Evolutionary conservation across 2,113 vertebrate species (phyloP), one percentile per base, ranked within the genome.

Genomic region (Tragelaphus buxtoni): DNA sequence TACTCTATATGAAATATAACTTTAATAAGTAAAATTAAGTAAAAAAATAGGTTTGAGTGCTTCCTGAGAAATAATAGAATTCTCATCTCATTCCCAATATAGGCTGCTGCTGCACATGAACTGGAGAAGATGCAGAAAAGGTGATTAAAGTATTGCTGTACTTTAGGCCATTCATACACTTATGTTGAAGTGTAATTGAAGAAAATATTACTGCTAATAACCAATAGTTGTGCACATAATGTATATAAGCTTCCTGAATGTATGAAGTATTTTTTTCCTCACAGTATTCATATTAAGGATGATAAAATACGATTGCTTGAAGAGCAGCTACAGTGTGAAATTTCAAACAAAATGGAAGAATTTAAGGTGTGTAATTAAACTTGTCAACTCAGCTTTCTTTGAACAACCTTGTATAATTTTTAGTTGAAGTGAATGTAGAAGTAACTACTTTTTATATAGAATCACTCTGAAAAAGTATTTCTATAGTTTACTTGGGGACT

Each of bases 101-200:
- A 99, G 99, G 98, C 98, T 97, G 97, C 97, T 97, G 97, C 98
- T 95, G 98, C 98, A 85, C 98, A 98, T 95, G 98, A 98, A 93
- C 95, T 99, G 96, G 99, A 99, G 93, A 98, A 99, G 97, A 98
- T 99, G 98, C 98, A 99, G 94, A 99, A 99, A 98, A 99, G 99
- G 99, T 99, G 88, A 98, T 69, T 92, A 96, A 98, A 93, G n/a
- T 39, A 11, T 69, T 96, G 16, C 35, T 81, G 6, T 91, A 51
- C 53, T 74, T 74, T 56, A 61, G 85, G 14, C 13, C 32, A 18
- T 82, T 89, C 11, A 60, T 88, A n/a, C 16, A 51, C 45, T 81
- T 51, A 56, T 30, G 6, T 95, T 88, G 16, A 90, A 56, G 8
- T 94, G 12, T 85, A 95, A 87, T 77, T 91, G 22, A 5, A 89